Evolutionary conservation across 2,113 vertebrate species (phyloP), one percentile per base, ranked within the genome.

Genomic region (Noturus placidus): DNA sequence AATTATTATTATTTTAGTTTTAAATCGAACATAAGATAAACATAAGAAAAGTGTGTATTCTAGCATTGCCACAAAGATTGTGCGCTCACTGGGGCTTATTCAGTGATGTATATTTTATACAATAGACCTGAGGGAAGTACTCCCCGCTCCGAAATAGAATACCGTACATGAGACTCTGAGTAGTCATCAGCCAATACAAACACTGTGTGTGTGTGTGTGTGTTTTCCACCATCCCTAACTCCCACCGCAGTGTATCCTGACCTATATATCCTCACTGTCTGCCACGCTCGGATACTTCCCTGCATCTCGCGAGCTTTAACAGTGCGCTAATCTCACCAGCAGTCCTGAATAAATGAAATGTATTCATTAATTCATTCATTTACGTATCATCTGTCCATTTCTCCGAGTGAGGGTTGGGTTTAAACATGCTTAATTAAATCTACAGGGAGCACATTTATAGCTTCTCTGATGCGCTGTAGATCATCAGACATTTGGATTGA

Each of bases 231-330:
- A 94, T 92, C 93, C 92, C 92, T 92, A 92, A 92, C 93, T 94
- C 88, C 92, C 91, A 93, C 90, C 91, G 91, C 91, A 89, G 92
- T 88, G 61, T 84, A 90, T 92, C 92, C 93, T 95, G 95, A 95
- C 95, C 94, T 95, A 95, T 94, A 95, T 95, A 93, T 93, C 93
- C 82, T 92, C 89, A 88, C 89, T 85, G 76, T 87, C 86, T 84
- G 87, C 87, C 85, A 87, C 19, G 50, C 63, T 79, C 86, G 81
- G 69, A 17, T 69, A 42, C 86, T 79, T 76, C 74, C 30, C 50
- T 82, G 33, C 27, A 42, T 42, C 86, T 70, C 84, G 22, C n/a
- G 72, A 50, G 38, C 42, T 22, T 50, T 25, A 6, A 46, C 27
- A 25, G 22, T 74, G 38, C 22, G 93, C 93, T 93, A 87, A 74